phyloP scores from a whole-genome alignment of 2,113 vertebrate species.

The Sporophila hypoxantha region DNA sequence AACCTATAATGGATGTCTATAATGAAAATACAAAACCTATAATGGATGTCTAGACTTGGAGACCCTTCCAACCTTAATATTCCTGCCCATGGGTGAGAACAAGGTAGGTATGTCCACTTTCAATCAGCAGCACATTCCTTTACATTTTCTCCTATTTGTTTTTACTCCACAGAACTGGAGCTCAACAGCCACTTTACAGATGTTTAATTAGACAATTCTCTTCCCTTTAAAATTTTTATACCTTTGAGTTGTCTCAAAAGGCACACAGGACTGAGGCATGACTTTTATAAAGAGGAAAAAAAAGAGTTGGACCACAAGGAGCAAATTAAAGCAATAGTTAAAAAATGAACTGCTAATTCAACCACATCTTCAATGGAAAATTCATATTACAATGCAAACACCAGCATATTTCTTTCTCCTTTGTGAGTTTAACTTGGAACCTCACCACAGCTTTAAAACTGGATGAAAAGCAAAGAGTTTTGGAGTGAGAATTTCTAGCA shows the following conservation, averaged over 20 bases:
- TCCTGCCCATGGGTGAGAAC: neutral
- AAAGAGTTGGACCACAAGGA: slow-evolving; percentile 40
- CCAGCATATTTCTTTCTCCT: neutral
- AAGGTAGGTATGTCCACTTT: neutral
- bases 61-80: neutral
- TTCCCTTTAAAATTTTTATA: neutral
- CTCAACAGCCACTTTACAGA: neutral
- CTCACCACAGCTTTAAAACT: slow-evolving; percentile 7
- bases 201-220: slow-evolving; percentile 22
- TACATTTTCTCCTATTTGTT: slow-evolving; percentile 16
- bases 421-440: slow-evolving; percentile 5
- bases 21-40: neutral
- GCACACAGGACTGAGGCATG: neutral
- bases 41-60: slow-evolving; percentile 46
- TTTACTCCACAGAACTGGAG: neutral
- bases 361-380: slow-evolving; percentile 47
- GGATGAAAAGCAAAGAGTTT: slow-evolving; percentile 55
- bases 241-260: neutral
- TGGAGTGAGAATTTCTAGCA: slow-evolving; percentile 38
- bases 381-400: slow-evolving; percentile 33
- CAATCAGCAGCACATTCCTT: slow-evolving; percentile 13
- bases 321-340: slow-evolving; percentile 58
- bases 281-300: neutral
- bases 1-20: neutral
- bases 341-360: slow-evolving; percentile 38